phyloP scores from a whole-genome alignment of 2,888 invertebrate species.

The Ophioninae sp. region DNA sequence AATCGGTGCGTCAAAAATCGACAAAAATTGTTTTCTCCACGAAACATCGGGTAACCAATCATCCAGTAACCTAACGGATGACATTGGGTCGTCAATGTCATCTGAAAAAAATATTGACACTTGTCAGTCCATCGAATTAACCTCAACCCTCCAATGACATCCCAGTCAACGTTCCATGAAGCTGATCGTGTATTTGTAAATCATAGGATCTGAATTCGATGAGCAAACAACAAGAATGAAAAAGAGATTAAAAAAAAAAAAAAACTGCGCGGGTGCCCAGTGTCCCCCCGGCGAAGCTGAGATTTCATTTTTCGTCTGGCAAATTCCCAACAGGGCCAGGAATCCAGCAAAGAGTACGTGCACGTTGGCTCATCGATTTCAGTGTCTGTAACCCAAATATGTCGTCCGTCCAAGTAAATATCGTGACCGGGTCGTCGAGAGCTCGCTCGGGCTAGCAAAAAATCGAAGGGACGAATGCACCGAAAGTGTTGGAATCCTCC shows the following conservation, averaged over 20 bases:
- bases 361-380: constrained; percentile 60
- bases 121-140: not conserved
- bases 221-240: not conserved
- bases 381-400: constrained; percentile 62
- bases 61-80: no score
- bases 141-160: not conserved
- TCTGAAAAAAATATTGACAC: not conserved
- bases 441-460: constrained; percentile 41
- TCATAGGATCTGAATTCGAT: not conserved
- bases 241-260: not conserved
- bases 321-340: constrained; percentile 45
- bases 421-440: constrained; percentile 52
- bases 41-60: no score
- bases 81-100: not conserved
- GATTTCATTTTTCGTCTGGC: constrained; percentile 38
- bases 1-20: no score
- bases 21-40: no score
- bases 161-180: not conserved
- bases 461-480: constrained; percentile 58
- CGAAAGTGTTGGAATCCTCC: constrained; percentile 45
- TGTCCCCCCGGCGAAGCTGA: not conserved
- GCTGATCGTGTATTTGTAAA: not conserved
- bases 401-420: constrained; percentile 61
- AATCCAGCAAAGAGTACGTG: constrained; percentile 26
- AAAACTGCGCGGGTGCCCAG: not conserved